Base-by-base conservation (phyloP, 2,113 vertebrate genomes). In the Uropsilus gracilis region DNA sequence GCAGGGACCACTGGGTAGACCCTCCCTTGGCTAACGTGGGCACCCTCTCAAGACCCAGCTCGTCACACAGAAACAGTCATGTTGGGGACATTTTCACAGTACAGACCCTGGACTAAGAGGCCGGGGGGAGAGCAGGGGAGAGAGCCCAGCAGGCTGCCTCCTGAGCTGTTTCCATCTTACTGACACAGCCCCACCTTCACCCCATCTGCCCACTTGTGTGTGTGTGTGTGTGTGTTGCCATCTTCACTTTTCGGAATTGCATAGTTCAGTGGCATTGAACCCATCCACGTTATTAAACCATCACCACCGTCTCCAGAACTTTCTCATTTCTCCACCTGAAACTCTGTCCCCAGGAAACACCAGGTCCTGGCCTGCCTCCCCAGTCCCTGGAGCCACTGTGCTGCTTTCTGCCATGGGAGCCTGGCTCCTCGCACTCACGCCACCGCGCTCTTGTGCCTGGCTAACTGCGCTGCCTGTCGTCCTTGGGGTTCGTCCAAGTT, bases 51-150 rank as follows among this genome's bases (percentile, higher is more conserved):
- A 48, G 34, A 39, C 89, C 46, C 63, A 8, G 34, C 6, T 61
- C 0, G 0, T 0, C 2, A 4, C 24, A 46, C 0, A 44, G 16
- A 30, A 71, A 61, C 3, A 2, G 42, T 16, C 30, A 20, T 9
- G 0, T 26, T 12, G 64, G 39, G 34, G 66, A 50, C 26, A 16
- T 22, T 8, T 53, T 34, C 77, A 14, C 28, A 7, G 24, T 2
- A 30, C 1, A 30, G 9, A n/a, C 34, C 24, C 76, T 42, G 10
- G 13, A 44, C 44, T 11, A 22, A 44, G 63, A 68, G 55, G 26
- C 44, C 32, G 18, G 22, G 44, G 42, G 46, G 6, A 13, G 12
- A 46, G 68, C 6, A 86, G 63, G 64, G 5, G 4, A 26, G 93
- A 14, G 24, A 30, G 55, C 6, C 5, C 4, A 24, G 20, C 0